These are phyloP conservation scores for Eira barbara DNA, from an alignment of 2,113 vertebrate species.

Conservation along the genomic window DNA sequence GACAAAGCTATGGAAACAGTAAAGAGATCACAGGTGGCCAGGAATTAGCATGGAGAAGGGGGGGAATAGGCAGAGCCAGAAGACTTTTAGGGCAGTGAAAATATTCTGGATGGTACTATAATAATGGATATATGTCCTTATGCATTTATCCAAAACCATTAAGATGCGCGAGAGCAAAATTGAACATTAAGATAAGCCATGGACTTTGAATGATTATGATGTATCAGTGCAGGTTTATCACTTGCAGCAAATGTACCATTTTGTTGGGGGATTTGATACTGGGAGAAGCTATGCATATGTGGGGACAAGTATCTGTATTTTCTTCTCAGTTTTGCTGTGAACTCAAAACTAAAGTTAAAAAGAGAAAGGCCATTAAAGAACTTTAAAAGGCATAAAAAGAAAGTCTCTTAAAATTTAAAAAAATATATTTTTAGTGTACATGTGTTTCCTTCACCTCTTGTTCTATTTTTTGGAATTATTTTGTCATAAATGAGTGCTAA, in stretches of 20 bases:
- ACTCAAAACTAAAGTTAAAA: background rate
- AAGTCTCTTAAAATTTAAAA: background rate
- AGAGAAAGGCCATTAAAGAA: background rate
- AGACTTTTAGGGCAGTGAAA: background rate
- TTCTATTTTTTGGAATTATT: background rate
- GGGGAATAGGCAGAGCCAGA: background rate
- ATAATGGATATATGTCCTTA: background rate
- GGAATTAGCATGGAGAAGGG: background rate
- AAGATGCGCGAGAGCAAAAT: background rate
- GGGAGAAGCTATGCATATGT: background rate
- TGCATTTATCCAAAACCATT: background rate
- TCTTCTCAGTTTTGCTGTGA: background rate
- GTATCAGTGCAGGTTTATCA: background rate
- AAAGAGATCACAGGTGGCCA: background rate
- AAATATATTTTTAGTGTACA: background rate
- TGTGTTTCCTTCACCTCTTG: background rate
- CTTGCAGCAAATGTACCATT: background rate
- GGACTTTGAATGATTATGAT: background rate
- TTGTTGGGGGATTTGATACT: background rate
- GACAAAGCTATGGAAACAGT: background rate
- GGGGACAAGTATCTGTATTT: background rate
- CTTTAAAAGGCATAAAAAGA: background rate
- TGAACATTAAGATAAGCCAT: background rate
- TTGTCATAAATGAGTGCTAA: background rate
- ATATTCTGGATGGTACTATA: background rate